Percentiles rank a stretch among this genome's conserved stretches.
These are phyloP conservation scores for Palaemon carinicauda DNA, from an alignment of 1,140 invertebrate genomes.

Conservation along the genomic window DNA sequence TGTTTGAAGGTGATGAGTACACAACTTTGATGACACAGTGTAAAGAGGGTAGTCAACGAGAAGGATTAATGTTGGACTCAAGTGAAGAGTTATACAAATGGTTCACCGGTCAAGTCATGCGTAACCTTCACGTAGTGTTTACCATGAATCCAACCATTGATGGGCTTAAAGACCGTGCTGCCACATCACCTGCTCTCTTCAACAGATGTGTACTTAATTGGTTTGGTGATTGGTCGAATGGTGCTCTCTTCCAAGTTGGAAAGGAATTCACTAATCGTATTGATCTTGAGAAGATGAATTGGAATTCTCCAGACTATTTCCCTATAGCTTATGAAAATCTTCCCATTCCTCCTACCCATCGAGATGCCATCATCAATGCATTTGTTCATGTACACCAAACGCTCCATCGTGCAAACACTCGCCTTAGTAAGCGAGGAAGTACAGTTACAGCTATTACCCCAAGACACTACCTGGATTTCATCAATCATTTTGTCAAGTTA, in stretches of 20 bases:
- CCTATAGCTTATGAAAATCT: constrained; percentile 83
- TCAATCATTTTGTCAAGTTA: constrained; percentile 98
- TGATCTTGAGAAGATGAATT: constrained; percentile 82
- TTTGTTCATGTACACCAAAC: constrained; percentile 99
- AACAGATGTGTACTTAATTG: constrained; percentile 99
- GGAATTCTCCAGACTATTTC: constrained; percentile 87
- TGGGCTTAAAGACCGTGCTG: constrained; percentile 96
- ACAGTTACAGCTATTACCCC: constrained; percentile 98
- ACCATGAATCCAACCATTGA: constrained; percentile 99
- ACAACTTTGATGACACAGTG: constrained; percentile 99
- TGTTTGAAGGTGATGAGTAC: constrained; percentile 85
- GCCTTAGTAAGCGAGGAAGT: constrained; percentile 89
- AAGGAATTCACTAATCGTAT: constrained; percentile 86
- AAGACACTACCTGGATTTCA: constrained; percentile 98
- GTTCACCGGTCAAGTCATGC: constrained; percentile 96
- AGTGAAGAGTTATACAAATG: constrained; percentile 98
- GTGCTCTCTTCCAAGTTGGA: constrained; percentile 93
- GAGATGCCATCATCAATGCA: constrained; percentile 96
- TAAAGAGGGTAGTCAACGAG: constrained; percentile 97
- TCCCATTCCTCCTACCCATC: constrained; percentile 78
- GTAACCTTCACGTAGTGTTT: constrained; percentile 98
- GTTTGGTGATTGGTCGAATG: constrained; percentile 99
- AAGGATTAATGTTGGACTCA: constrained; percentile 98
- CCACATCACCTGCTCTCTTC: constrained; percentile 98
- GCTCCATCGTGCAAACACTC: constrained; percentile 89